phyloP scores from a whole-genome alignment of 1,140 invertebrate species.

The Drosophila eugracilis region DNA sequence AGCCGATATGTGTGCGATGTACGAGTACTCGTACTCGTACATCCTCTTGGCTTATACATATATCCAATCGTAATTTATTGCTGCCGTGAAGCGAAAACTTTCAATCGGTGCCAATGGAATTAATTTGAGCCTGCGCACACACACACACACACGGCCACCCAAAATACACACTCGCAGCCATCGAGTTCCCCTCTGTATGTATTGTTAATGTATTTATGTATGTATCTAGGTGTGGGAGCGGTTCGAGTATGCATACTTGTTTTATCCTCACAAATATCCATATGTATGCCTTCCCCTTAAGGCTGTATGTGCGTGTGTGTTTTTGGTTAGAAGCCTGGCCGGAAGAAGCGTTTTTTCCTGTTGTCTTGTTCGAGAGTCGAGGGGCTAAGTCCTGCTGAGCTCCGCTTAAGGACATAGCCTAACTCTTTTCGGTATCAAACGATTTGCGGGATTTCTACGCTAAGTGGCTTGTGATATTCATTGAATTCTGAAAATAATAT shows the following conservation, averaged over 20 bases:
- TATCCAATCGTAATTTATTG: conserved; percentile 75
- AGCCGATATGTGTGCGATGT: conserved; percentile 12
- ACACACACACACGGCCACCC: conserved; percentile 12
- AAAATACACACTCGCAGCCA: neutral
- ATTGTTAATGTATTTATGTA: conserved; percentile 67
- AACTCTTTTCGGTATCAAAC: conserved; percentile 29
- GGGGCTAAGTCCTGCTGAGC: conserved; percentile 35
- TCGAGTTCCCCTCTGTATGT: conserved; percentile 36
- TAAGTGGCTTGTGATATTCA: conserved; percentile 1
- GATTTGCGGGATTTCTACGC: conserved; percentile 24
- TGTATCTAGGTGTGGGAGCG: conserved; percentile 51
- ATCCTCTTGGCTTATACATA: conserved; percentile 35
- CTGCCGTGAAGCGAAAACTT: conserved; percentile 76
- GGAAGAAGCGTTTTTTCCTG: conserved; percentile 2
- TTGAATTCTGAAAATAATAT: neutral
- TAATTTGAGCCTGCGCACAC: conserved; percentile 67
- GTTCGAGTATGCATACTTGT: conserved; percentile 51
- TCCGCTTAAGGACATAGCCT: conserved; percentile 31
- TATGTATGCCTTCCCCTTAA: conserved; percentile 7
- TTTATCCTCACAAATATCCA: conserved; percentile 16
- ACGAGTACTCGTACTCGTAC: too few species aligned
- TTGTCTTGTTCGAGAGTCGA: conserved; percentile 10
- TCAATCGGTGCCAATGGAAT: conserved; percentile 82
- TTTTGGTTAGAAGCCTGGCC: conserved; percentile 7
- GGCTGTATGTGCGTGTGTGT: conserved; percentile 15